phyloP scores from a whole-genome alignment of 2,888 invertebrate species.

The Cerastoderma edule region DNA sequence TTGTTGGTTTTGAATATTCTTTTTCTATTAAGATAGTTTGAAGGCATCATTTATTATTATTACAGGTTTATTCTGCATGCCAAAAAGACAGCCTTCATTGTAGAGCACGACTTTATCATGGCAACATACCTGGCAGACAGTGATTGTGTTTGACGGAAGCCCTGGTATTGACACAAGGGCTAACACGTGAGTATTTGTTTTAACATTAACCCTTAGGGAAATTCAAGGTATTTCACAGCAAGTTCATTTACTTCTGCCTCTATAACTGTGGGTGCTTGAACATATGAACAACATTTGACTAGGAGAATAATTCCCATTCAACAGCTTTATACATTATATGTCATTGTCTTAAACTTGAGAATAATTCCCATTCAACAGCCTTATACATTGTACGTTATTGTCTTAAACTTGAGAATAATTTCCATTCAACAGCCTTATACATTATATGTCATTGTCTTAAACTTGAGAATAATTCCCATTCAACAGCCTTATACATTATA shows the following conservation, averaged over 20 bases:
- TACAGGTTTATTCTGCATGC: slow-evolving; percentile 96
- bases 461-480: too few species aligned
- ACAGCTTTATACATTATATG: too few species aligned
- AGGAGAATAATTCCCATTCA: not conserved
- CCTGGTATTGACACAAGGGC: slow-evolving; percentile 96
- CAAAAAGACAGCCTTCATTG: slow-evolving; percentile 99
- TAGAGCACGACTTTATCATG: slow-evolving; percentile 99
- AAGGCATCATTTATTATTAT: too few species aligned
- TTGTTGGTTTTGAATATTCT: not conserved
- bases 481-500: too few species aligned
- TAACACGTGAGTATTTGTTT: slow-evolving; percentile 86
- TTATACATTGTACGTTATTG: not conserved
- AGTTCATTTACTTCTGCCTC: not conserved
- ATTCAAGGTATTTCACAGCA: not conserved
- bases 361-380: not conserved
- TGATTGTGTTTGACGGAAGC: slow-evolving; percentile 98
- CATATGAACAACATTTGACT: not conserved
- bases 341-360: too few species aligned
- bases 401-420: not conserved
- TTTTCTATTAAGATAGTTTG: too few species aligned
- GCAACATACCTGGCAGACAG: slow-evolving; percentile 99
- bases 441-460: too few species aligned
- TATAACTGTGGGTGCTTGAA: not conserved
- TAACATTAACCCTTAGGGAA: not conserved
- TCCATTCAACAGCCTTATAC: not conserved